phyloP scores from a whole-genome alignment of 2,113 vertebrate species.

The Chroicocephalus ridibundus region DNA sequence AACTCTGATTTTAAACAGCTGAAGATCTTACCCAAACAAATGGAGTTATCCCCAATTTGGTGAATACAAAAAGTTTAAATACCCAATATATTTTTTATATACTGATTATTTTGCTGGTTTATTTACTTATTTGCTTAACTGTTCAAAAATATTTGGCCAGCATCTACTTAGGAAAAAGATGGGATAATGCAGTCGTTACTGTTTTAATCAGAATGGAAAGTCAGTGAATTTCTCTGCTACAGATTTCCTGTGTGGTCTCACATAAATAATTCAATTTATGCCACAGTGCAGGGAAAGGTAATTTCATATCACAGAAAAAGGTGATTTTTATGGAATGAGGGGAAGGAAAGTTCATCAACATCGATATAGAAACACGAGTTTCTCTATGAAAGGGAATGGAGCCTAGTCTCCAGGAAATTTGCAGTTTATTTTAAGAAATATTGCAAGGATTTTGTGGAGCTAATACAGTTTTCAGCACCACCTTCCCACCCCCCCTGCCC shows the following conservation, averaged over 20 bases:
- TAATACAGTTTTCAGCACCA: background rate
- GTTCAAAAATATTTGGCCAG: background rate
- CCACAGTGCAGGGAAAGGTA: background rate
- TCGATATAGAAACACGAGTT: background rate
- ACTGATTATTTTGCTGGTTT: background rate
- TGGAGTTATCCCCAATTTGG: background rate
- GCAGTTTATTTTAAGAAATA: background rate
- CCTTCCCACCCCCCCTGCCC: fast-evolving
- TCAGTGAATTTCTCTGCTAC: background rate
- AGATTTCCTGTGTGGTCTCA: background rate
- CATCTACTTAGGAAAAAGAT: background rate
- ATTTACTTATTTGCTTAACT: background rate
- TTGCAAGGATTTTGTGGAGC: background rate
- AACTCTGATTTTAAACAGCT: background rate
- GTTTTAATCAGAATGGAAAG: background rate
- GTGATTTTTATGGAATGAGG: background rate
- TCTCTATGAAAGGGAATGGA: background rate
- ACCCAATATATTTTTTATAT: background rate
- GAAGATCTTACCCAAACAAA: background rate
- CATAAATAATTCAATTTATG: background rate
- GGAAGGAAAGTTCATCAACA: background rate
- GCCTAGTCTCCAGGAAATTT: background rate
- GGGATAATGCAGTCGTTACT: background rate
- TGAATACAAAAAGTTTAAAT: background rate
- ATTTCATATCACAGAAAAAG: background rate